Evolutionary conservation across 2,113 vertebrate genomes (phyloP).

Genomic region (Ursus arctos): DNA sequence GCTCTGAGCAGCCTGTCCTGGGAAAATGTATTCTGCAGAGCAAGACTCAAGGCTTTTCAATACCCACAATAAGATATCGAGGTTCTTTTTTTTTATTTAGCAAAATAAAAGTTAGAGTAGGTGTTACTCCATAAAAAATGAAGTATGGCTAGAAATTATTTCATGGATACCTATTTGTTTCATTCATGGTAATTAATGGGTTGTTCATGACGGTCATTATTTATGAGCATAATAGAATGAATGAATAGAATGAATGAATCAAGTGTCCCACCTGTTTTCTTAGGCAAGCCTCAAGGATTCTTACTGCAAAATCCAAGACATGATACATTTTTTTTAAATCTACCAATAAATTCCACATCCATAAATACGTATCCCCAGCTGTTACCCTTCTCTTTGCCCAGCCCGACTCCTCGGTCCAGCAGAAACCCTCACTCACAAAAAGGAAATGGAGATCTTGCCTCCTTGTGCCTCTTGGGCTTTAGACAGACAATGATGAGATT

Average conservation of each 20-base stretch:
- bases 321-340: not conserved
- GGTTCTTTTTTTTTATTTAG: conserved; percentile 1
- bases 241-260: not conserved
- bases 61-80: not conserved
- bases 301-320: not conserved
- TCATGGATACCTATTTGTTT: not conserved
- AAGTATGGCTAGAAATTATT: not conserved
- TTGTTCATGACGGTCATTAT: not conserved
- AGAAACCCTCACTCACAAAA: not conserved
- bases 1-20: not conserved
- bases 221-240: not conserved
- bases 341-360: not conserved
- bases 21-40: not conserved
- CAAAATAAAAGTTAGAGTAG: conserved; percentile 18
- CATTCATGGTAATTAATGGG: not conserved
- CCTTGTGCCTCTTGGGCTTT: not conserved
- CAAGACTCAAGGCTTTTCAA: not conserved
- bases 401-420: not conserved
- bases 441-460: not conserved
- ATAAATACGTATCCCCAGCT: not conserved
- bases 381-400: not conserved
- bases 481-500: not conserved
- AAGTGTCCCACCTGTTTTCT: not conserved
- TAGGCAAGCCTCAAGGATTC: not conserved
- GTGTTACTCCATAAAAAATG: not conserved